phyloP scores from a whole-genome alignment of 2,888 invertebrate genomes.

The Lasioglossum pauxillum region DNA sequence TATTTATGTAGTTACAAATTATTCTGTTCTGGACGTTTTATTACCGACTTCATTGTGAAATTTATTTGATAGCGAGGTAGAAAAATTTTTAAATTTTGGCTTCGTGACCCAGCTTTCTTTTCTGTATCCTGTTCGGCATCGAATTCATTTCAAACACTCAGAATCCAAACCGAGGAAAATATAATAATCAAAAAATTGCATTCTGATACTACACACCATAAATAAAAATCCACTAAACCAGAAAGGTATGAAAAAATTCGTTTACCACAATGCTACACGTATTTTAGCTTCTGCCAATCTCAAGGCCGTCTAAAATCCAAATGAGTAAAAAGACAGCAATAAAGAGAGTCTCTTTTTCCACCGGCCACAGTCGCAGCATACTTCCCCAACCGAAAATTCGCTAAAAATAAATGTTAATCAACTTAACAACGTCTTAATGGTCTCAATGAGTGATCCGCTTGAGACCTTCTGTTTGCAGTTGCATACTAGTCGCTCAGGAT shows the following conservation, averaged over 20 bases:
- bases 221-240: no score
- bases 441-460: background rate
- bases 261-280: background rate
- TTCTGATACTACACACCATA: no score
- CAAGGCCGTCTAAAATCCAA: background rate
- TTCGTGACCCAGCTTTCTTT: background rate
- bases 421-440: background rate
- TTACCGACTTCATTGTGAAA: no score
- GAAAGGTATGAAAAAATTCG: no score
- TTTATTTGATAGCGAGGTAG: no score
- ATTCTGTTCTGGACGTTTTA: no score
- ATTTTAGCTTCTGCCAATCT: background rate
- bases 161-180: no score
- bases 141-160: background rate
- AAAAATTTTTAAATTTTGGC: background rate
- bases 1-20: no score
- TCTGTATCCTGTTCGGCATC: background rate
- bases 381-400: background rate
- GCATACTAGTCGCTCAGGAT: background rate
- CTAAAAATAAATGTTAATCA: background rate
- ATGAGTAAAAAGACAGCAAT: background rate
- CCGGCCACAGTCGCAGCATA: background rate
- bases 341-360: background rate
- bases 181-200: no score
- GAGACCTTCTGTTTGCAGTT: conserved; percentile 8